These are phyloP conservation scores for Hippasteria phrygiana DNA, from an alignment of 53 echinoderm and acorn worm genomes.

Conservation along the genomic window DNA sequence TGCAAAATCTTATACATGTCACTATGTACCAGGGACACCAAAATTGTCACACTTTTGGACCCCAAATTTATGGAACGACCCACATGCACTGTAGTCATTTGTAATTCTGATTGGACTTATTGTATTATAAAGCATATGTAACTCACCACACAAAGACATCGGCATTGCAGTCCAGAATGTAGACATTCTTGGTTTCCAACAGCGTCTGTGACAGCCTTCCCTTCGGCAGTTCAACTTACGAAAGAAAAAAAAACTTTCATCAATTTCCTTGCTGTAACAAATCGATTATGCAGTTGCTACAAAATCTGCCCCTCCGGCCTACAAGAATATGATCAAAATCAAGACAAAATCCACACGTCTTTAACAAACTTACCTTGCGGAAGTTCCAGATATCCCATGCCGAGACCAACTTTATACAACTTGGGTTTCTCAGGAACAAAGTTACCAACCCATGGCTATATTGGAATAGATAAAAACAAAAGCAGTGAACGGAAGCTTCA, in stretches of 20 bases:
- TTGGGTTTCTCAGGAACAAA: constrained; percentile 91
- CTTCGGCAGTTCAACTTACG: constrained; percentile 86
- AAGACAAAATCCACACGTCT: neutral
- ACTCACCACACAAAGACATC: constrained; percentile 99
- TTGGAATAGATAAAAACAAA: neutral
- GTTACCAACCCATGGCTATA: constrained; percentile 73
- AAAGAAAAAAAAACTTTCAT: neutral
- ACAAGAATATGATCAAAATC: neutral
- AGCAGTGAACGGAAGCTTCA: neutral
- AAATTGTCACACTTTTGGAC: no score
- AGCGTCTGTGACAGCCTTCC: constrained; percentile 82
- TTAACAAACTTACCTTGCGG: constrained; percentile 84
- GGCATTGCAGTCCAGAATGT: constrained; percentile 95
- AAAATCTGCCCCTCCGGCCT: neutral
- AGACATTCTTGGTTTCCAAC: constrained; percentile 92
- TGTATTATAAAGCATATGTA: neutral
- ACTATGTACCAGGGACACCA: no score
- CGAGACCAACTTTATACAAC: constrained; percentile 94
- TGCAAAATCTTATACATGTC: no score
- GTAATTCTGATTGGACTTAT: no score
- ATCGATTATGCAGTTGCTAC: no score
- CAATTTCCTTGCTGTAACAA: no score
- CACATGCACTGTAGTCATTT: no score
- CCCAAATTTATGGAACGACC: no score
- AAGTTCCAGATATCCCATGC: constrained; percentile 97